A percentile compares a stretch with the other conserved stretches of the same genome.
Conservation (phyloP, 2,888 invertebrate genomes). For the Drosophila affinis region DNA sequence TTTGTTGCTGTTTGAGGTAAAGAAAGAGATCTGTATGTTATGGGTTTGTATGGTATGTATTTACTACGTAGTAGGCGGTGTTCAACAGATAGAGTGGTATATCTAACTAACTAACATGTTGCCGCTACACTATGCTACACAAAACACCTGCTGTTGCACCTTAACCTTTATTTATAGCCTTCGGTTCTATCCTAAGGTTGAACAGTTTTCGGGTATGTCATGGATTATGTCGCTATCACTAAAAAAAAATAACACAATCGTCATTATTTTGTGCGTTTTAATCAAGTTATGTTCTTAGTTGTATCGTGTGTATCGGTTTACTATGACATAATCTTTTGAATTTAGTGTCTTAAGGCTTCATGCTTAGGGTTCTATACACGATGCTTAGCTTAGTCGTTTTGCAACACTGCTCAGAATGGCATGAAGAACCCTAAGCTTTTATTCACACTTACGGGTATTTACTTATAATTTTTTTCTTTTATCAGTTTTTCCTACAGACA, state of each 20-base stretch:
- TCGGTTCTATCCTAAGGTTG: slow-evolving; percentile 4
- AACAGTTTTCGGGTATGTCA: slow-evolving; percentile 16
- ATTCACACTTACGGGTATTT: neutral
- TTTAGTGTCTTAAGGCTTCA: slow-evolving; percentile 34
- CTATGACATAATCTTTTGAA: slow-evolving; percentile 41
- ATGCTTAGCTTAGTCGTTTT: slow-evolving; percentile 1
- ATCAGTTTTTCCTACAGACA: neutral
- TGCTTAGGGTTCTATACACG: slow-evolving; percentile 25
- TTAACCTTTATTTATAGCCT: neutral
- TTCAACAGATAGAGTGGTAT: slow-evolving; percentile 15
- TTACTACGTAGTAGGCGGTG: slow-evolving; percentile 37
- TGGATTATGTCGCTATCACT: slow-evolving; percentile 27
- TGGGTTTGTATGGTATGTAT: slow-evolving; percentile 52
- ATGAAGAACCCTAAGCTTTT: slow-evolving; percentile 7
- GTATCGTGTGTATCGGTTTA: slow-evolving; percentile 19
- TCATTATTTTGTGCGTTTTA: slow-evolving; percentile 59
- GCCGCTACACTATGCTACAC: slow-evolving; percentile 16
- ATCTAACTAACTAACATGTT: slow-evolving; percentile 14
- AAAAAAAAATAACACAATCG: slow-evolving; percentile 58
- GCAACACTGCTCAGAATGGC: neutral
- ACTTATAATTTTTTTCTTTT: neutral
- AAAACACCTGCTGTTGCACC: slow-evolving; percentile 10
- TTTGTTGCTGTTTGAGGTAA: slow-evolving; percentile 61
- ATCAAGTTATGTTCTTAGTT: slow-evolving; percentile 35
- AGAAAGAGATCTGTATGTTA: slow-evolving; percentile 63